Evolutionary conservation across 1,140 invertebrate genomes (phyloP), one percentile per base, ranked within the genome.

Genomic region (Drosophila fuyamai): DNA sequence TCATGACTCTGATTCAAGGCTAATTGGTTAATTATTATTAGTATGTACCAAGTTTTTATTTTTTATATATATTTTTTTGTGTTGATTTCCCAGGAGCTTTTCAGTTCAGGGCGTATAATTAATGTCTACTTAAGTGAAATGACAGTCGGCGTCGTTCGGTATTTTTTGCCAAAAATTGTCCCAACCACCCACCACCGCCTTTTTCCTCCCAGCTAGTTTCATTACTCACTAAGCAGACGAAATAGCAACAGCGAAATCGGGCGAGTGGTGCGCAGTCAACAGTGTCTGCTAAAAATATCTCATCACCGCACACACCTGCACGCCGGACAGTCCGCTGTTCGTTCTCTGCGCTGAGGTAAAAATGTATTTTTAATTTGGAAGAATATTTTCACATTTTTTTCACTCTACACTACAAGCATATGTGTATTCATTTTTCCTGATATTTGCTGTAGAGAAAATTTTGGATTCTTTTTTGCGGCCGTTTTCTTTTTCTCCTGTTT

Each of bases 301-400:
- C 73, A 84, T 83, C 56, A 70, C 46, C 76, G 84, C 83, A 88
- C 83, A 88, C 83, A 88, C 83, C 83, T 88, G 83, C 83, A 84
- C 62, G 56, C 16, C n/a, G 58, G 32, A 55, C 72, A 62, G 62
- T 47, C 38, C 43, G 66, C 61, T 48, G 29, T 40, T 57, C 14
- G 71, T 57, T 27, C 16, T 44, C 41, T 55, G 41, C 55, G 84
- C 68, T 89, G 83, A 88, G 83, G 83, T 88, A 88, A 89, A 88
- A 88, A 88, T 89, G 13, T 88, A 88, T 88, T 88, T 88, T 74
- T 84, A 88, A 88, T 88, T 89, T 88, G 84, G 83, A 88, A 88
- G 84, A 81, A 81, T 71, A 55, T 78, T 78, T 84, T 89, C 59
- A 55, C 71, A 63, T 43, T 73, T 79, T 58, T 72, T 63, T 76